Conservation (phyloP, 2,113 vertebrate genomes). For the Athene cunicularia region DNA sequence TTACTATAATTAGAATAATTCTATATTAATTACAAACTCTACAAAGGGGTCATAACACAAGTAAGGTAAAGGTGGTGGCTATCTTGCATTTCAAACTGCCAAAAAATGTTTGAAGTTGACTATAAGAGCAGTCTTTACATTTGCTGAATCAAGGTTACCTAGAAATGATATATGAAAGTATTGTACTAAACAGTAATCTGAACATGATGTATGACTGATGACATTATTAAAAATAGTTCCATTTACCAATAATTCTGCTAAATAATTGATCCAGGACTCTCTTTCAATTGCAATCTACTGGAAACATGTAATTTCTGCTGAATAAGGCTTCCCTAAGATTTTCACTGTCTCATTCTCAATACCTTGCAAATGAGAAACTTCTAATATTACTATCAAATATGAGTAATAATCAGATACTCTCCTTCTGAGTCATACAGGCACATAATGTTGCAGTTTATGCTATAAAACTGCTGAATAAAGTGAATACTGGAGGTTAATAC, state of each 20-base stretch:
- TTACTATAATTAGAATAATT: neutral
- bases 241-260: neutral
- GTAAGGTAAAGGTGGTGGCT: neutral
- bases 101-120: neutral
- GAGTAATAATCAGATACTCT: neutral
- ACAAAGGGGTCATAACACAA: neutral
- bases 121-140: neutral
- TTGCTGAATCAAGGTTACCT: neutral
- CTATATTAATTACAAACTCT: neutral
- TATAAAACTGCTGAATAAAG: neutral
- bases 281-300: neutral
- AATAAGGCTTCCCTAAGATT: neutral
- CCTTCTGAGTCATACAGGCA: neutral
- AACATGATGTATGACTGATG: neutral
- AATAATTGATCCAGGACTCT: neutral
- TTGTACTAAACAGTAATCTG: neutral
- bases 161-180: neutral
- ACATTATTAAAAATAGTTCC: neutral
- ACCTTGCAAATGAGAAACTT: neutral
- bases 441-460: neutral
- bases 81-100: neutral
- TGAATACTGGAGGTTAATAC: neutral
- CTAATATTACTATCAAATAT: neutral
- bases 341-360: neutral
- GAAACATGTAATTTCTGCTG: slow-evolving; percentile 33